Evolutionary conservation across 2,113 vertebrate species (phyloP), one percentile per base, ranked within the genome.

Genomic region (Plectropomus leopardus): DNA sequence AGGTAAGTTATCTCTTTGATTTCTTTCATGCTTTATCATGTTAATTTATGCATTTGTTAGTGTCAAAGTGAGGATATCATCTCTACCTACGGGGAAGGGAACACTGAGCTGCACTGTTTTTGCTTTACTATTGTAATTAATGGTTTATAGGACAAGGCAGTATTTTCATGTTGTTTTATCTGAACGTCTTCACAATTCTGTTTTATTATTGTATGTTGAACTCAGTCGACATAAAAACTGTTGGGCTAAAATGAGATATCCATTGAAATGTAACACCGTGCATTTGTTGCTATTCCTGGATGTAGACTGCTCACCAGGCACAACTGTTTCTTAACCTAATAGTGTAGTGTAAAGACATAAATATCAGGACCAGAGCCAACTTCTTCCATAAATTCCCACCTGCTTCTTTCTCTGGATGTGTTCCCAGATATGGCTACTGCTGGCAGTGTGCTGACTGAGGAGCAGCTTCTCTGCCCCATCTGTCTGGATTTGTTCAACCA

Each of bases 401-500:
- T 89, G 73, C 55, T 89, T 83, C 72, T 85, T 54, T 85, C 36
- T 81, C 72, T 87, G 78, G 36, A 75, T 91, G 14, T 86, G 36
- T 88, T 84, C 55, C 68, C 78, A 93, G 93, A 86, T 79, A 94
- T 92, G 92, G 90, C 90, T 5, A 53, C 87, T 4, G 71, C 73
- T 54, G 81, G 59, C 77, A 81, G 67, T 30, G 24, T 88, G 53
- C 78, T 90, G 72, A 91, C 92, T 4, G 86, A 91, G 67, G 80
- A 89, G 76, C 89, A 90, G 61, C 84, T 93, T 40, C 88, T 94
- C 9, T 95, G 94, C 65, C 81, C 90, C 80, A 93, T 95, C 82
- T 95, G 94, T 80, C 71, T 94, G 58, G 92, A 94, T 45, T 15
- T 94, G 24, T 88, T 94, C 53, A 54, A 76, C 42, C 88, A 90